A percentile compares a stretch with the other conserved stretches of the same genome.
Conservation (phyloP, 2,113 vertebrate genomes). For the Protomyctophum bolini region DNA sequence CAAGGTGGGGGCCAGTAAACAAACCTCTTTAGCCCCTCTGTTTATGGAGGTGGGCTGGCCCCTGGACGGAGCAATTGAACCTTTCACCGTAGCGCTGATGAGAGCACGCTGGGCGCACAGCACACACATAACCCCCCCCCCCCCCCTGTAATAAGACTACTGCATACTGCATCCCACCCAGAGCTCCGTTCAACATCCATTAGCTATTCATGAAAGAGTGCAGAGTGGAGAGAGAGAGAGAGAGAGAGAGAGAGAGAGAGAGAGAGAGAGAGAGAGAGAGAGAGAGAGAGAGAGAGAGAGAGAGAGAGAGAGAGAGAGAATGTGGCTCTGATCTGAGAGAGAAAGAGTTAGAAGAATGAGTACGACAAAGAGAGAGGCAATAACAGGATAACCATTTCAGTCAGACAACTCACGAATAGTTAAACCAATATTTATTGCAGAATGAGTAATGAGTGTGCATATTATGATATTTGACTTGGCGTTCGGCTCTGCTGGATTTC, state of each 20-base stretch:
- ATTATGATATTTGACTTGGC: too few species aligned
- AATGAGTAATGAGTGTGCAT: too few species aligned
- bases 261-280: neutral
- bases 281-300: constrained; percentile 19
- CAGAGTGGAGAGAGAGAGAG: constrained; percentile 14
- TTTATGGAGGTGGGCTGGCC: constrained; percentile 72
- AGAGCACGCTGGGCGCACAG: constrained; percentile 42
- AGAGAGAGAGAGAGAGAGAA: constrained; percentile 25
- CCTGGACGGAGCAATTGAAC: constrained; percentile 67
- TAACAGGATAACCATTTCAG: too few species aligned
- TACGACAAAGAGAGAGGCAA: too few species aligned
- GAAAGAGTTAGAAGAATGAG: too few species aligned
- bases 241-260: constrained; percentile 9
- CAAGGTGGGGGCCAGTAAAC: constrained; percentile 78
- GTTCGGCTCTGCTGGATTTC: too few species aligned
- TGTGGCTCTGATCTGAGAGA: constrained; percentile 42
- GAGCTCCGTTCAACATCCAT: constrained; percentile 74
- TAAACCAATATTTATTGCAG: too few species aligned
- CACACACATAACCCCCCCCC: constrained; percentile 62
- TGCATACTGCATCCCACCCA: constrained; percentile 57
- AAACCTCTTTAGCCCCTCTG: constrained; percentile 79
- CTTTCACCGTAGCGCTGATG: constrained; percentile 57
- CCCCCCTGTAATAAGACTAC: constrained; percentile 69
- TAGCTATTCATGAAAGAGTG: constrained; percentile 69
- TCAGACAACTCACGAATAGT: too few species aligned